Base-by-base conservation (phyloP, 1,140 invertebrate species). In the Hirudo medicinalis region DNA sequence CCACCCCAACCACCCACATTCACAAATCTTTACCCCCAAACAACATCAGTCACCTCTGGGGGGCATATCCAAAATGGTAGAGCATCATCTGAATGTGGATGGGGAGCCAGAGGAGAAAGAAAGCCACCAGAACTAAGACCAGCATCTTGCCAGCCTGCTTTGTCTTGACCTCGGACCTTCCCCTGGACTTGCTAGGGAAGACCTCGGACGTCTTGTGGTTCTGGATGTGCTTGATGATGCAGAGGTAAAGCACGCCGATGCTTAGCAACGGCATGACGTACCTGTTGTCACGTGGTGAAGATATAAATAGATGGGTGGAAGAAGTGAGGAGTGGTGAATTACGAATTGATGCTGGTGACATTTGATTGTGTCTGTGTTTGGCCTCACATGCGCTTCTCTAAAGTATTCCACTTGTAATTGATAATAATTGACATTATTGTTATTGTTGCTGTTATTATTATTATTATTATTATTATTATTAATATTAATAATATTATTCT, bases 1-100 rank as follows among this genome's bases (percentile, higher is more conserved):
- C 43, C 15, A 15, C 1, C 15, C 15, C 13, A 17, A 49, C 13
- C 13, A 49, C 9, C 43, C 11, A 49, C n/a, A n/a, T n/a, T n/a
- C n/a, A n/a, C n/a, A n/a, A n/a, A n/a, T 17, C 43, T 17, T 13
- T 13, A 49, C 43, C 43, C 43, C 43, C 13, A 17, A 5, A 17
- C 3, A 11, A 11, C 4, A 49, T 60, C 20, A n/a, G 17, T 19
- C 13, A 25, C 27, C n/a, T 66, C 15, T 32, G 20, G 36, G 71
- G 71, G 54, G 60, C 27, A 13, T 25, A 25, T 27, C 60, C 71
- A 54, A 49, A 74, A 57, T 72, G 70, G 49, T 66, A 55, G n/a
- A 70, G 49, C 29, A 74, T 71, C 20, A 74, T 63, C 27, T 74
- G 73, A 29, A 74, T 69, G 67, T 74, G 73, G 27, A 74, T 55